phyloP scores from a whole-genome alignment of 1,140 invertebrate genomes.

The Pseudomyrmex dendroicus region DNA sequence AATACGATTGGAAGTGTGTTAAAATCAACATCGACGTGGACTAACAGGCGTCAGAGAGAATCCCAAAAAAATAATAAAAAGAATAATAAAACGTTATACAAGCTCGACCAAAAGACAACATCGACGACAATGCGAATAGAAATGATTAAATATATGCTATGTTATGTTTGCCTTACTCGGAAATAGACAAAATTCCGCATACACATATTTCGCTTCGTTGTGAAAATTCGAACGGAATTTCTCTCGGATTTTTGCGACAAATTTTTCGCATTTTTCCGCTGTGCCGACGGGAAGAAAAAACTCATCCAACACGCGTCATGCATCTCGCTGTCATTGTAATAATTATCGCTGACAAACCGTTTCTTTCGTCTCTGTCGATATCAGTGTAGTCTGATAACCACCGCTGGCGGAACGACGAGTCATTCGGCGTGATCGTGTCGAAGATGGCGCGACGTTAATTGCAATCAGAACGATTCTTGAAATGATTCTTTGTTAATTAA shows the following conservation, averaged over 20 bases:
- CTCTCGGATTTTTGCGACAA: background rate
- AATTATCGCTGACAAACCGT: constrained; percentile 39
- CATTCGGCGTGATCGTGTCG: background rate
- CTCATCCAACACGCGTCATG: background rate
- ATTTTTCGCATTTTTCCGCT: background rate
- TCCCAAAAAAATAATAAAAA: too few species aligned
- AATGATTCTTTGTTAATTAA: constrained; percentile 39
- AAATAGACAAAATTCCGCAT: background rate
- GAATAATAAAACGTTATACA: too few species aligned
- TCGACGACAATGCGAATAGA: too few species aligned
- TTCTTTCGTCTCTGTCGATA: constrained; percentile 17
- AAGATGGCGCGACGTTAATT: constrained; percentile 49
- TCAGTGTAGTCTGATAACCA: constrained; percentile 32
- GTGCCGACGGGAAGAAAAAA: background rate
- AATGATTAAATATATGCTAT: background rate
- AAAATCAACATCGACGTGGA: too few species aligned
- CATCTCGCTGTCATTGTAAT: constrained; percentile 25
- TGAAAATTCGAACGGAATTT: background rate
- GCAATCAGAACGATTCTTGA: constrained; percentile 32
- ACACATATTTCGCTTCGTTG: background rate
- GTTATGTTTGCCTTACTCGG: background rate
- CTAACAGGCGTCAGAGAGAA: too few species aligned
- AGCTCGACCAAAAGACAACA: too few species aligned
- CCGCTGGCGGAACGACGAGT: constrained; percentile 5
- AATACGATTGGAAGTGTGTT: too few species aligned